Conservation (phyloP, 2,888 invertebrate genomes). For the Timema podura region DNA sequence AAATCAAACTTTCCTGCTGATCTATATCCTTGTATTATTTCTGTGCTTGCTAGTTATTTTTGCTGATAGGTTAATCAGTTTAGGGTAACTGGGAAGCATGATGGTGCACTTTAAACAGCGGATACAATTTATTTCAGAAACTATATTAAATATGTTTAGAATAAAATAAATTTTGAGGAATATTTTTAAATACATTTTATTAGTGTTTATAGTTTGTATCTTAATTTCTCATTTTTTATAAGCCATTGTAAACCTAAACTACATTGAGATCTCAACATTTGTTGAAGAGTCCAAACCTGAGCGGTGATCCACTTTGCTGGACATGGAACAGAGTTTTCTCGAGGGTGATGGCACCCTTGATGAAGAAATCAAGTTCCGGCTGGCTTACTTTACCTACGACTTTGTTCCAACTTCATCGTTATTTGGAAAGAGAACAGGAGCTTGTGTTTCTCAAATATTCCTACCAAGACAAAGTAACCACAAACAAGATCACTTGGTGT, state of each 20-base stretch:
- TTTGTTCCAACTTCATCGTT: slow-evolving; percentile 75
- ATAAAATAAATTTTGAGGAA: neutral
- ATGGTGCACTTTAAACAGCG: too few species aligned
- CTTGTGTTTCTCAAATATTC: slow-evolving; percentile 89
- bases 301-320: slow-evolving; percentile 70
- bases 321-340: slow-evolving; percentile 65
- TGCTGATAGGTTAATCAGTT: too few species aligned
- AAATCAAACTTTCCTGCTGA: too few species aligned
- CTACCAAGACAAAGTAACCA: slow-evolving; percentile 47
- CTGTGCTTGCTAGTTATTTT: too few species aligned
- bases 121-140: too few species aligned
- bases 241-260: too few species aligned
- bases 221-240: neutral
- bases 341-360: slow-evolving; percentile 76
- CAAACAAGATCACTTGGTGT: too few species aligned
- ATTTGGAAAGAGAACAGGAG: slow-evolving; percentile 89
- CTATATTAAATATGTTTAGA: too few species aligned
- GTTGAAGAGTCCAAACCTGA: slow-evolving; percentile 42
- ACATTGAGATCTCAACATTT: neutral
- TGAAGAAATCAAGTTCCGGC: slow-evolving; percentile 81
- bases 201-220: neutral
- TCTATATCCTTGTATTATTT: too few species aligned
- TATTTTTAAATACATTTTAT: neutral
- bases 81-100: too few species aligned
- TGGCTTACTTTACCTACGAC: slow-evolving; percentile 59